Evolutionary conservation across 2,113 vertebrate species (phyloP).

Genomic region (Turdus rufiventris): DNA sequence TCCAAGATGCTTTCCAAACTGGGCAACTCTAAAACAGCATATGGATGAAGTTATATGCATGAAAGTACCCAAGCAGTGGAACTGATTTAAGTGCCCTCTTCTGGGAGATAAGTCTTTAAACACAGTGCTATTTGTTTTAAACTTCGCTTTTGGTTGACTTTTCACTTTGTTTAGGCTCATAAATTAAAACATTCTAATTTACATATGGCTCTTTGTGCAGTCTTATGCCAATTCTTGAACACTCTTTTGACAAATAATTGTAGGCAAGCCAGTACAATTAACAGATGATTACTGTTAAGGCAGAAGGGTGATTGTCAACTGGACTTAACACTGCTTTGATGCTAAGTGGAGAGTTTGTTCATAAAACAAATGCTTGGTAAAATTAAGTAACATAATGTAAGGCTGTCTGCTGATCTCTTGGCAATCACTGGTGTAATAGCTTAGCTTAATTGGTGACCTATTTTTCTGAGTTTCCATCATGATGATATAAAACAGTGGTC

Average conservation of each 20-base stretch:
- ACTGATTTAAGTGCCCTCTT: background rate
- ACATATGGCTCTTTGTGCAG: background rate
- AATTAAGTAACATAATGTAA: background rate
- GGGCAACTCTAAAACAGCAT: background rate
- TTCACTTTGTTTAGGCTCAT: background rate
- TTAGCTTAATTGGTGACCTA: background rate
- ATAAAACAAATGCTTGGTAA: background rate
- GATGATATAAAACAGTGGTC: background rate
- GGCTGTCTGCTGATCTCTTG: background rate
- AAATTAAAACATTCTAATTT: background rate
- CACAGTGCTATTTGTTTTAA: background rate
- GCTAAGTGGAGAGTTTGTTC: background rate
- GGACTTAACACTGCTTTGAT: background rate
- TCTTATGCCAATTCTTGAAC: background rate
- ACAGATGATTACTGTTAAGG: background rate
- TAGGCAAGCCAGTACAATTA: background rate
- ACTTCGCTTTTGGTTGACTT: background rate
- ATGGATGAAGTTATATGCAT: background rate
- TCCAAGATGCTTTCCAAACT: conserved; percentile 37
- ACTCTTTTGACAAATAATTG: background rate
- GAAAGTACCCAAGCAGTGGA: background rate
- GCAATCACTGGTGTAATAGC: background rate
- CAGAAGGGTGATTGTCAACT: background rate
- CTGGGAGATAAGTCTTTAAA: background rate
- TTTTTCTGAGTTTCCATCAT: background rate